These are phyloP conservation scores for Athripsodes cinereus DNA, from an alignment of 2,888 invertebrate genomes.

Conservation along the genomic window DNA sequence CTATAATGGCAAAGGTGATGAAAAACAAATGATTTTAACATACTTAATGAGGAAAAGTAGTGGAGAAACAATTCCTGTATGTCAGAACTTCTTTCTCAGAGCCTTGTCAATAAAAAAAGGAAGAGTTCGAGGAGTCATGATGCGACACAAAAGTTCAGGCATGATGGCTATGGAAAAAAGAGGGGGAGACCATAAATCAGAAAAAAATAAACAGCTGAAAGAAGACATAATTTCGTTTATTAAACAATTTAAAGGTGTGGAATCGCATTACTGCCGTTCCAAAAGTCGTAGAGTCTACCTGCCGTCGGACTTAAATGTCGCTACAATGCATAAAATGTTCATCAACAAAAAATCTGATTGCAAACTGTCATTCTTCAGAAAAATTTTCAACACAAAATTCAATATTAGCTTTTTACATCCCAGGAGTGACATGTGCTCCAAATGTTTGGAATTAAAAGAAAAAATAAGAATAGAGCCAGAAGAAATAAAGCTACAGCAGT, in stretches of 20 bases:
- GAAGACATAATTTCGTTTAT: constrained; percentile 6
- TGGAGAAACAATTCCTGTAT: constrained; percentile 5
- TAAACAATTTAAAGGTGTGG: neutral
- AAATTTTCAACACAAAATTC: no score
- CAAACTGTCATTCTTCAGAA: constrained; percentile 27
- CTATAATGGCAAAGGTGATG: constrained; percentile 4
- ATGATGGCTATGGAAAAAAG: constrained; percentile 9
- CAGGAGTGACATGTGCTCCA: constrained; percentile 30
- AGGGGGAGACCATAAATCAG: constrained; percentile 11
- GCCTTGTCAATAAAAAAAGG: constrained; percentile 3
- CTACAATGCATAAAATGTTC: constrained; percentile 4
- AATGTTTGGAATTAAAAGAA: constrained; percentile 29
- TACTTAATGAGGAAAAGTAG: constrained; percentile 1
- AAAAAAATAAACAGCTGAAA: constrained; percentile 4
- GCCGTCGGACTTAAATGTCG: constrained; percentile 5
- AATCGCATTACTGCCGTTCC: no score
- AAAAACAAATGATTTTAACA: constrained; percentile 6
- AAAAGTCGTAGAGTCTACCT: no score
- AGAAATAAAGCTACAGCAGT: constrained; percentile 24
- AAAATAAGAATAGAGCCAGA: constrained; percentile 30
- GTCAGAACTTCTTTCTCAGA: constrained; percentile 6
- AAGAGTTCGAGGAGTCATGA: constrained; percentile 8
- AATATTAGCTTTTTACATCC: constrained; percentile 30
- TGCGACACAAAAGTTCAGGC: constrained; percentile 6
- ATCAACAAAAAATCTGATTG: constrained; percentile 5